phyloP scores from a whole-genome alignment of 2,797 vertebrate genomes.

The Tenualosa thibaudeaui region DNA sequence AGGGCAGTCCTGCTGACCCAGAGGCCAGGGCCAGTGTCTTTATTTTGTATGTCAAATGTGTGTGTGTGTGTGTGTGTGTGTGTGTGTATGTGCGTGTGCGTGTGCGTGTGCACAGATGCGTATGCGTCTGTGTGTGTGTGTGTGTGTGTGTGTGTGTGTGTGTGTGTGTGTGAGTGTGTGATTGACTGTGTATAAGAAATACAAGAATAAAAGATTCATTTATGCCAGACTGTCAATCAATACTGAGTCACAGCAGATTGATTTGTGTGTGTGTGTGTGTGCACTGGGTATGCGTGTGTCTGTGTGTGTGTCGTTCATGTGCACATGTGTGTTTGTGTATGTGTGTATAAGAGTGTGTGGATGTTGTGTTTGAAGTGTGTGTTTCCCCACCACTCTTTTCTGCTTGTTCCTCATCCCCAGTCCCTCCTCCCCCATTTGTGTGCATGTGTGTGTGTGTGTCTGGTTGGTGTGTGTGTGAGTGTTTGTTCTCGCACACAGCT shows the following conservation, averaged over 20 bases:
- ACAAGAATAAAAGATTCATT: background rate
- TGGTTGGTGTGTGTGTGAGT: too few relatives aligned
- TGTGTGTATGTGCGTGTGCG: too few relatives aligned
- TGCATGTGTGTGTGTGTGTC: too few relatives aligned
- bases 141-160: background rate
- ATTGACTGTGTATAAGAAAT: conserved; percentile 4
- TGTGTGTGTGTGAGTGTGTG: conserved; percentile 22
- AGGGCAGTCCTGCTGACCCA: background rate
- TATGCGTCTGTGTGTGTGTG: too few relatives aligned
- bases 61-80: too few relatives aligned
- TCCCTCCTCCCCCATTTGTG: too few relatives aligned
- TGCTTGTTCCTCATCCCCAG: too few relatives aligned
- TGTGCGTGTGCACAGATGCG: too few relatives aligned
- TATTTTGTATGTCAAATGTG: too few relatives aligned
- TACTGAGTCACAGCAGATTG: background rate
- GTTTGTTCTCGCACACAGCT: too few relatives aligned
- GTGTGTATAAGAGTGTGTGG: background rate
- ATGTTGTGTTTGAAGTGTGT: too few relatives aligned
- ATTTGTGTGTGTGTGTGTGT: conserved; percentile 1
- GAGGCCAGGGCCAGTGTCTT: background rate
- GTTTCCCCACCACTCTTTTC: too few relatives aligned
- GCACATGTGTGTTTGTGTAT: background rate
- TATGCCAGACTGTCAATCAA: background rate
- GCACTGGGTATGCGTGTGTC: background rate
- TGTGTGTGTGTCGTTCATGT: background rate